Evolutionary conservation across 2,113 vertebrate genomes (phyloP).

Genomic region (Canis aureus): DNA sequence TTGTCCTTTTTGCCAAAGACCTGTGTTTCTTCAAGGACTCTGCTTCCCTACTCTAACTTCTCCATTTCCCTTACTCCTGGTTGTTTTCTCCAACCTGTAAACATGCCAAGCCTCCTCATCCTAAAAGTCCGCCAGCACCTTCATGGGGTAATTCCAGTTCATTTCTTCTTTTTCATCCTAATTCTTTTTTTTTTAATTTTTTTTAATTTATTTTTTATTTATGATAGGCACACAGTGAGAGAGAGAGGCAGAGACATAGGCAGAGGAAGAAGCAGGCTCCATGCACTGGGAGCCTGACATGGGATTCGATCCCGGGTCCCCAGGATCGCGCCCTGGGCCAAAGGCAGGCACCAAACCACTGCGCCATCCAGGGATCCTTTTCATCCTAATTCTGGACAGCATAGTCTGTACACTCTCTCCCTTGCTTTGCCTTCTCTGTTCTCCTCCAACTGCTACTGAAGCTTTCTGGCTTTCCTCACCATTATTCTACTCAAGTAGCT

Average conservation of each 20-base stretch:
- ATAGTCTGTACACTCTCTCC: background rate
- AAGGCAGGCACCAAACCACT: no score
- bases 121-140: background rate
- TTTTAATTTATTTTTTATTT: no score
- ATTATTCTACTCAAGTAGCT: background rate
- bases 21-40: background rate
- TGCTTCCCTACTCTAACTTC: background rate
- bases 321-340: no score
- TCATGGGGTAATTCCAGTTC: background rate
- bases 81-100: background rate
- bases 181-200: no score
- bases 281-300: no score
- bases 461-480: background rate
- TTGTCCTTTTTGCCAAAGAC: background rate
- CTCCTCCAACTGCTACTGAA: background rate
- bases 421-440: constrained; percentile 1
- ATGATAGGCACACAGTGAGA: no score
- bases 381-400: background rate
- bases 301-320: no score
- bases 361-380: no score
- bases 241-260: no score
- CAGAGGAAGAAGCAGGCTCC: no score
- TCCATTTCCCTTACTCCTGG: background rate
- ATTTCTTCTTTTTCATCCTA: background rate
- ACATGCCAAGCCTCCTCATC: background rate